These are phyloP conservation scores for Onychomys torridus DNA, from an alignment of 2,797 vertebrate species.

Conservation along the genomic window DNA sequence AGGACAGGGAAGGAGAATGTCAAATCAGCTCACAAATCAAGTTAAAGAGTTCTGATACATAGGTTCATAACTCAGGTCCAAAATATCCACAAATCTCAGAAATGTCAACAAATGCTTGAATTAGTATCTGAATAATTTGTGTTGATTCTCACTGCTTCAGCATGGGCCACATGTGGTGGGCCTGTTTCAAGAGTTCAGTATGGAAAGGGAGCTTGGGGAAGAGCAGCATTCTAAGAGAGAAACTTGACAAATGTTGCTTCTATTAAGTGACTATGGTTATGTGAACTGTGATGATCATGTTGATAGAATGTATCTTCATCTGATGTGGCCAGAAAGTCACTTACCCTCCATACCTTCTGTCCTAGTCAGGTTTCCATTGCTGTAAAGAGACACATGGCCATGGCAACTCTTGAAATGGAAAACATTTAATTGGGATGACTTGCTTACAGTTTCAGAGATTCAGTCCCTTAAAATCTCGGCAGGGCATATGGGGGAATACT, in stretches of 20 bases:
- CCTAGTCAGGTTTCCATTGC: no score
- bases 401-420: no score
- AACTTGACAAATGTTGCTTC: background rate
- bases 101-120: background rate
- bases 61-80: background rate
- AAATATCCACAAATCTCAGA: background rate
- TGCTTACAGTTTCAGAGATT: no score
- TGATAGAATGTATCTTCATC: background rate
- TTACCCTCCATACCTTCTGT: background rate
- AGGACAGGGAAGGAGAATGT: background rate
- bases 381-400: no score
- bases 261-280: background rate
- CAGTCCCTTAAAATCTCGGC: no score
- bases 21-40: background rate
- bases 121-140: background rate
- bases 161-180: no score
- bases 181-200: background rate
- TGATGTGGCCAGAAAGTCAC: background rate
- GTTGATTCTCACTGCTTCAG: background rate
- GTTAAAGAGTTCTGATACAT: background rate
- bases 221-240: background rate
- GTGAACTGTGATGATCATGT: background rate
- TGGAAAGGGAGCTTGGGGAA: background rate
- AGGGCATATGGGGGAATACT: no score
- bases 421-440: no score